Evolutionary conservation across 1,140 invertebrate species (phyloP).

Genomic region (Tetramorium alpestre): DNA sequence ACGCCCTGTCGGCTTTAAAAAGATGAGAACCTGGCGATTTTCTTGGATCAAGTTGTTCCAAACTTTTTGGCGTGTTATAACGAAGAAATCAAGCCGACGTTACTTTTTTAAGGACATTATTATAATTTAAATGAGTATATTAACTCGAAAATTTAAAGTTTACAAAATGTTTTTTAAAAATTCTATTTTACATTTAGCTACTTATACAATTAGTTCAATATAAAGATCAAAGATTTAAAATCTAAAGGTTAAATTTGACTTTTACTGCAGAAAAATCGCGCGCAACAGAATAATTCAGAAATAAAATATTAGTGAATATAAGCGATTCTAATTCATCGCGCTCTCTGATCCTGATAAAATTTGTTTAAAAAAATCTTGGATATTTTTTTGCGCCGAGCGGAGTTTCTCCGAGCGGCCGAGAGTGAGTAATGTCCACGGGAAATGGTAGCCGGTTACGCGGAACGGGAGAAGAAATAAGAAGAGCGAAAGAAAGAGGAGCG

Average conservation of each 20-base stretch:
- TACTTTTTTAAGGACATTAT: background rate
- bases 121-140: background rate
- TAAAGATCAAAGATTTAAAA: background rate
- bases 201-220: background rate
- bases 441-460: constrained; percentile 64
- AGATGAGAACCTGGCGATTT: background rate
- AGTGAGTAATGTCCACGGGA: constrained; percentile 70
- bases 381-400: constrained; percentile 38
- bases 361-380: constrained; percentile 6
- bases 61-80: background rate
- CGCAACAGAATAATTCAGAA: background rate
- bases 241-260: background rate
- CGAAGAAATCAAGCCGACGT: background rate
- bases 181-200: background rate
- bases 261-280: background rate
- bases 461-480: constrained; percentile 61
- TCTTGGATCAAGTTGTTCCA: background rate
- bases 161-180: background rate
- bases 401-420: constrained; percentile 64
- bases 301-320: background rate
- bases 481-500: constrained; percentile 49
- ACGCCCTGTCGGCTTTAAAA: constrained; percentile 33
- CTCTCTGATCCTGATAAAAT: background rate
- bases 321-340: background rate
- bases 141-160: background rate